These are phyloP conservation scores for Hecatera dysodea DNA, from an alignment of 2,888 invertebrate species.

Conservation along the genomic window DNA sequence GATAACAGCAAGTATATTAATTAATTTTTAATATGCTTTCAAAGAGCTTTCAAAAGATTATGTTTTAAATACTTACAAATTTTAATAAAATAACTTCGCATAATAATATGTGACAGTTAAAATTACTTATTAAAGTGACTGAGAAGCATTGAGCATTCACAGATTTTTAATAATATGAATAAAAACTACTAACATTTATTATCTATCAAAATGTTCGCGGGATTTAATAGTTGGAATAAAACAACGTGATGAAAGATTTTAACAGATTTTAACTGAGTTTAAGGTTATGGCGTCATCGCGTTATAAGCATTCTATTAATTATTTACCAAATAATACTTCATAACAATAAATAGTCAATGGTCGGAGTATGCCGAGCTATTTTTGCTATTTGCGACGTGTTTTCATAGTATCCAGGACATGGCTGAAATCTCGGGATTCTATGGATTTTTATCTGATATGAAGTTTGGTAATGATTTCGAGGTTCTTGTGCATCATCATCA, in stretches of 20 bases:
- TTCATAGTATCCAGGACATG: too few species aligned
- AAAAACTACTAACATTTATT: background rate
- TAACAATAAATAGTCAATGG: too few species aligned
- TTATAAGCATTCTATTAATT: background rate
- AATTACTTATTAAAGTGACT: constrained; percentile 4
- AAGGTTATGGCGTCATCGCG: too few species aligned
- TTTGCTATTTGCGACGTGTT: too few species aligned
- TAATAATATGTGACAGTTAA: constrained; percentile 1
- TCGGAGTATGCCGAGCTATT: too few species aligned
- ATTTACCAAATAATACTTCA: background rate
- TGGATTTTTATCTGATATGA: too few species aligned
- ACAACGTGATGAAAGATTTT: background rate
- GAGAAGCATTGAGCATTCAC: background rate
- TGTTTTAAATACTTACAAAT: constrained; percentile 5
- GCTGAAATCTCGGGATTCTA: too few species aligned
- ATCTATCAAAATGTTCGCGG: background rate
- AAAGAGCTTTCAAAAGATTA: constrained; percentile 31
- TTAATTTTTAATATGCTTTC: constrained; percentile 43
- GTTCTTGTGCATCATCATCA: too few species aligned
- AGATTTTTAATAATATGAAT: background rate
- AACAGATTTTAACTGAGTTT: constrained; percentile 1
- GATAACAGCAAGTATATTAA: constrained; percentile 41
- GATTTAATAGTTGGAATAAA: constrained; percentile 1
- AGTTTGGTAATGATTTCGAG: too few species aligned
- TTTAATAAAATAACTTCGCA: constrained; percentile 13